Base-by-base conservation (phyloP, 2,888 invertebrate species). In the Brachylomia viminalis region DNA sequence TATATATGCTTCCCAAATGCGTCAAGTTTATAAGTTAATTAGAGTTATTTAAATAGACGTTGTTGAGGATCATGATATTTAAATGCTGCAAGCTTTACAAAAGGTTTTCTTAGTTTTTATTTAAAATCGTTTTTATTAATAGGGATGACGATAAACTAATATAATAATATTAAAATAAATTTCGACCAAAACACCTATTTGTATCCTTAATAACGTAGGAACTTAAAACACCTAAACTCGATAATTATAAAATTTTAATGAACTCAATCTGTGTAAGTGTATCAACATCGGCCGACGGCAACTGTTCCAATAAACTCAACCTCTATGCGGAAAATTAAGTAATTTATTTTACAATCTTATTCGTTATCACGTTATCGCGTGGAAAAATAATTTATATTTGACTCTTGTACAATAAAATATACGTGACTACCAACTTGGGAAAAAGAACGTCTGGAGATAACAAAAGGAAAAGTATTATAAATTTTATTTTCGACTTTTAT, bases 161-260 rank as follows among this genome's bases (percentile, higher is more conserved):
- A 27, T 13, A 8, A 47, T 23, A n/a, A 38, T 49, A 23, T n/a
- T 2, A 20, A 5, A 42, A 42, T 33, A 77, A 52, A 45, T 11
- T 45, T 17, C 7, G 10, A 59, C 15, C 20, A 45, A 62, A n/a
- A 3, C 6, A 56, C 15, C 4, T 38, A n/a, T 45, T 59, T 66
- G 49, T 17, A 23, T 45, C 20, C n/a, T 5, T 52, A 38, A 62
- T 62, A 10, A 47, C 15, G 13, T 42, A 49, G 33, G 45, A 0
- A 20, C 33, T 11, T 79, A 82, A 83, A 79, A 65, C 75, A 66
- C 78, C 80, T 73, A 72, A 77, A 80, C 85, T 80, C 80, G 85
- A 88, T 90, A 90, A 91, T 93, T 91, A 89, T 93, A 92, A 93
- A 93, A 93, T 94, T 94, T 94, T 94, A 94, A 95, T 94, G 91